Base-by-base conservation (phyloP, 2,797 vertebrate genomes). In the Catostomus latipinnis region DNA sequence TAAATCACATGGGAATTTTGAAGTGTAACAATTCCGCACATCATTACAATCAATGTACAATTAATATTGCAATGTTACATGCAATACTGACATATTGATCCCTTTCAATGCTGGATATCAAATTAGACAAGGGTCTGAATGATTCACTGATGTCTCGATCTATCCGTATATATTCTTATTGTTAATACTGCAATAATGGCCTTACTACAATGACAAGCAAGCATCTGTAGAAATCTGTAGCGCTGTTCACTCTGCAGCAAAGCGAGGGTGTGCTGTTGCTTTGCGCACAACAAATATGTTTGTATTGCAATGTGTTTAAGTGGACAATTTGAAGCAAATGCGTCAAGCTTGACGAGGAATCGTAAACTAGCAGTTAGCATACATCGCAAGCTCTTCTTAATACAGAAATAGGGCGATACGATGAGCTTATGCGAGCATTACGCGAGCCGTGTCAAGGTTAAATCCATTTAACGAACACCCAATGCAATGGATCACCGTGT, bases 341-440 rank as follows among this genome's bases (percentile, higher is more conserved):
- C n/a, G 6, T 45, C 2, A 65, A 53, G 14, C 8, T 46, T 49
- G 0, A 65, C 4, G 34, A 22, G 3, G 8, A 49, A 43, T 45
- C 13, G 46, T 34, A 65, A 16, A 1, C 10, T 67, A 1, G 6
- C 8, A 53, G 6, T 45, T 58, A 45, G 34, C 71, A 63, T 34
- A 49, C 14, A 14, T 22, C 6, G 3, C 57, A 14, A 65, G 68
- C 69, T 18, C 14, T 18, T 71, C 69, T 54, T 7, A 4, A 46
- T 14, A 45, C 53, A 66, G 16, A 60, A 12, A 14, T 69, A 12
- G 16, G 8, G 61, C 12, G 45, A 1, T 72, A 61, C 49, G 77
- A 79, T 56, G 50, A 71, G 77, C 60, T 79, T 71, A 71, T 72
- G 60, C 34, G 69, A 71, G 69, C 60, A 66, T 79, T 79, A 72